These are phyloP conservation scores for Myrmecophaga tridactyla DNA, from an alignment of 2,113 vertebrate species.

Conservation along the genomic window DNA sequence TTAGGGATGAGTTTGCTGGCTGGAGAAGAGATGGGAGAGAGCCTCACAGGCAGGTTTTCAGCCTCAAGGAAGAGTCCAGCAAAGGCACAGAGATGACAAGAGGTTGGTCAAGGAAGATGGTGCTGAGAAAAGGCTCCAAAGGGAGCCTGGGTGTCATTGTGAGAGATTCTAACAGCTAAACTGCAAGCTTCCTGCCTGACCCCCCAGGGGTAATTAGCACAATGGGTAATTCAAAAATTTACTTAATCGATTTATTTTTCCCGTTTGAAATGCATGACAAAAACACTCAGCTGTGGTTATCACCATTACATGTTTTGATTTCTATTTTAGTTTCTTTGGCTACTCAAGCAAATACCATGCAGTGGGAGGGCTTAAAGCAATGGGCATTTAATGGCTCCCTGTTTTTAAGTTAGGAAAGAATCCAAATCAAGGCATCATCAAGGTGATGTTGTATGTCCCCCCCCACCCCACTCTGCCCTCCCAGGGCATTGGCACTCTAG, in stretches of 20 bases:
- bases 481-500: too few relatives aligned
- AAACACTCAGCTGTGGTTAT: background rate
- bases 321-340: background rate
- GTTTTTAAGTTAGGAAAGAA: too few relatives aligned
- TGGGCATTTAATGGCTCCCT: too few relatives aligned
- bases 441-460: too few relatives aligned
- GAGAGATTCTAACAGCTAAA: slow-evolving; percentile 22
- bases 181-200: slow-evolving; percentile 28
- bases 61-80: background rate
- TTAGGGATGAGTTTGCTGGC: background rate
- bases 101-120: background rate
- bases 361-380: too few relatives aligned
- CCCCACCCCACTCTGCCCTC: too few relatives aligned
- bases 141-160: background rate
- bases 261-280: slow-evolving; percentile 2
- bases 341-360: too few relatives aligned
- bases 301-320: background rate
- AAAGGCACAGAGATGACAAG: background rate
- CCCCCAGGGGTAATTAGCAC: slow-evolving; percentile 9
- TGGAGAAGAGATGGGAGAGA: background rate
- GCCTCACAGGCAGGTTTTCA: background rate
- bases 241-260: background rate
- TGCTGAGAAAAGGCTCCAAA: background rate
- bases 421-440: too few relatives aligned
- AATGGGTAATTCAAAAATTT: slow-evolving; percentile 29